Percentiles rank a stretch among this genome's conserved stretches.
phyloP scores from a whole-genome alignment of 2,888 invertebrate species.

The Pecten maximus region DNA sequence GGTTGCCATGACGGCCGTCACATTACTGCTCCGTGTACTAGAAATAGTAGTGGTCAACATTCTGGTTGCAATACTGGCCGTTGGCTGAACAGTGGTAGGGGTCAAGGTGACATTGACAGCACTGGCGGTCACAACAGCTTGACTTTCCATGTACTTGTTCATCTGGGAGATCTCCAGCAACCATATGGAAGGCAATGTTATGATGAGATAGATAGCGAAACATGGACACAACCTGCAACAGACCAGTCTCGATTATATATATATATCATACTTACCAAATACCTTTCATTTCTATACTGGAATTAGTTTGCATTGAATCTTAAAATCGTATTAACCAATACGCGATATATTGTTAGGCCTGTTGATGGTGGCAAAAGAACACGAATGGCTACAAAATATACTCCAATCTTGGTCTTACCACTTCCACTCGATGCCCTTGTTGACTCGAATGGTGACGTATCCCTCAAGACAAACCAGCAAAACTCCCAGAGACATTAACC shows the following conservation, averaged over 20 bases:
- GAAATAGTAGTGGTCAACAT: neutral
- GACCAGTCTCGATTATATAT: conserved; percentile 82
- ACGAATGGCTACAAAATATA: no score
- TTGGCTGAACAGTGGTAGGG: neutral
- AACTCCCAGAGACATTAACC: conserved; percentile 90
- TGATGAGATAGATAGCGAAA: conserved; percentile 66
- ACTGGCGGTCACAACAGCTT: neutral
- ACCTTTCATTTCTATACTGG: no score
- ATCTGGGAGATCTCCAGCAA: conserved; percentile 64
- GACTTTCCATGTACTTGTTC: conserved; percentile 35
- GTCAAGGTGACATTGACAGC: neutral
- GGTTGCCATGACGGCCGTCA: neutral
- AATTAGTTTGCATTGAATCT: no score
- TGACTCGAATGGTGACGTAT: conserved; percentile 92
- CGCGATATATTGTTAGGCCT: no score
- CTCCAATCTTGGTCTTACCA: conserved; percentile 86
- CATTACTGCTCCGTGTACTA: neutral
- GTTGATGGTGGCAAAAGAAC: no score
- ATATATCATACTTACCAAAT: no score
- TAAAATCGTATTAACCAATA: no score
- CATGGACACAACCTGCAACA: conserved; percentile 68
- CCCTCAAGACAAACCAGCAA: conserved; percentile 87
- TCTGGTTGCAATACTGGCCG: neutral
- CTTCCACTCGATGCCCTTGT: conserved; percentile 95
- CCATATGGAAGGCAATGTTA: conserved; percentile 68